Evolutionary conservation across 1,140 invertebrate genomes (phyloP).

Genomic region (Nautilus pompilius): DNA sequence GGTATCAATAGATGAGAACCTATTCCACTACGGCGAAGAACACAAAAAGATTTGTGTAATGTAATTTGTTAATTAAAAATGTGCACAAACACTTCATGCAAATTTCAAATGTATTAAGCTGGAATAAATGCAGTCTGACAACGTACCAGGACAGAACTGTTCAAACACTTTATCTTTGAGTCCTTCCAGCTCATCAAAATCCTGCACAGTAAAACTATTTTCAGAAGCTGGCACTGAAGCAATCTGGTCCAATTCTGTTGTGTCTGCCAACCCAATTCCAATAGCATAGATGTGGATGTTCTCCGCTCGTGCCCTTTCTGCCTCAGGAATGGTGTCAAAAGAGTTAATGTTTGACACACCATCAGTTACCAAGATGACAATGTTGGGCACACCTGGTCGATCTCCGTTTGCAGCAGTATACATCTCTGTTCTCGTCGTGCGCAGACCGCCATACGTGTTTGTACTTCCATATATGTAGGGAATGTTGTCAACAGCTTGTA

Average conservation of each 20-base stretch:
- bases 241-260: constrained; percentile 34
- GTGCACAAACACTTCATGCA: no score
- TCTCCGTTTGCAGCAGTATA: constrained; percentile 35
- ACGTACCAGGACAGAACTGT: constrained; percentile 23
- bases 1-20: no score
- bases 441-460: constrained; percentile 40
- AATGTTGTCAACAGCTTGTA: constrained; percentile 29
- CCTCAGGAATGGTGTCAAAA: constrained; percentile 22
- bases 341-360: constrained; percentile 44
- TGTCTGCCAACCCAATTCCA: constrained; percentile 31
- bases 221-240: constrained; percentile 24
- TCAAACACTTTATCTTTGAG: constrained; percentile 23
- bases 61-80: no score
- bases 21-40: no score
- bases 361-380: constrained; percentile 44
- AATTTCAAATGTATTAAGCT: no score
- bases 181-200: constrained; percentile 26
- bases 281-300: constrained; percentile 36
- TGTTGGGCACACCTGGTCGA: constrained; percentile 28
- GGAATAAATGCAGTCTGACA: no score
- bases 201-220: constrained; percentile 29
- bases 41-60: no score
- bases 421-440: constrained; percentile 30
- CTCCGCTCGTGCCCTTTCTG: constrained; percentile 16
- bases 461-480: constrained; percentile 41